Evolutionary conservation across 64 coral and sea anemone genomes (phyloP), one percentile per base, ranked within the genome.

Genomic region (Pachyseris speciosa): DNA sequence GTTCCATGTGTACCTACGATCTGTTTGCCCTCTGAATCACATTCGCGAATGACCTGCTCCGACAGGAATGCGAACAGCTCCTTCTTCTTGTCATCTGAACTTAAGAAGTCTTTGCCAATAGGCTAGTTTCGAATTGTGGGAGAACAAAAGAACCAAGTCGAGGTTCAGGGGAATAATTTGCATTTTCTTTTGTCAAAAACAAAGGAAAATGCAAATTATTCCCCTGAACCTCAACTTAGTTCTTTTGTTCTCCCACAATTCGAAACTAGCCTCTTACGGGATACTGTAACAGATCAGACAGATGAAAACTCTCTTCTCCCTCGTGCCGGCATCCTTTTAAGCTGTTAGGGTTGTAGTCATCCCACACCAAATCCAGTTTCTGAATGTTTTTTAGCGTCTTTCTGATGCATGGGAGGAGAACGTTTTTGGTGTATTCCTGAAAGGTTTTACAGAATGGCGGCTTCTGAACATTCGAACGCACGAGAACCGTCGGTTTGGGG

Each of bases 11-110:
- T n/a, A n/a, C n/a, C n/a, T n/a, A n/a, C n/a, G n/a, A n/a, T n/a
- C n/a, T n/a, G n/a, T n/a, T n/a, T n/a, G n/a, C n/a, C n/a, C n/a
- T n/a, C n/a, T n/a, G n/a, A n/a, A n/a, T n/a, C n/a, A n/a, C n/a
- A n/a, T n/a, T n/a, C n/a, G n/a, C n/a, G n/a, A n/a, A n/a, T n/a
- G 1, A 30, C n/a, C 52, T 51, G 25, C 15, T 88, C 47, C 0
- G 91, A 80, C 58, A 88, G 81, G 60, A 93, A 64, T 60, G 37
- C 28, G 58, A 87, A 80, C 1, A 93, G 64, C 80, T 93, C n/a
- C 41, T 16, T 77, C 45, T 93, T 93, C 40, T 93, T 93, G 9
- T 64, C 42, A 53, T 87, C 73, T 38, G 80, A 83, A 28, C 71
- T 38, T 16, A 84, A 31, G 9, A 89, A 84, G 43, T 27, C 60